Conservation (phyloP, 2,113 vertebrate genomes). For the Syngnathus floridae region DNA sequence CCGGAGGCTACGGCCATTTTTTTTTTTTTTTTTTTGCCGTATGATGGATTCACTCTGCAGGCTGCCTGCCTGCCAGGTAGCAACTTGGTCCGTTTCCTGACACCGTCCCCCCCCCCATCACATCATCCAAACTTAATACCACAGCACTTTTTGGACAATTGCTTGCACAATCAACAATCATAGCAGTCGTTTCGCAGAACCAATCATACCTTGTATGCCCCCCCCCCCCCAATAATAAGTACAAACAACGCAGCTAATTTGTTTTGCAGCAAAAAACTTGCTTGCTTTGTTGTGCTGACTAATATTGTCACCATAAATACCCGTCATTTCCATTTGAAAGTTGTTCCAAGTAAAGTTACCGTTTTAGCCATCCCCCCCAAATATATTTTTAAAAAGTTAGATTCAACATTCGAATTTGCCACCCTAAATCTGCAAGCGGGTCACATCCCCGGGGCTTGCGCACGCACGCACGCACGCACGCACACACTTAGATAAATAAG, state of each 20-base stretch:
- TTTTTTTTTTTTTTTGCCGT: slow-evolving; percentile 1
- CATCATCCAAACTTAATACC: not conserved
- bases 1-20: slow-evolving; percentile 58
- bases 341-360: too few relatives aligned
- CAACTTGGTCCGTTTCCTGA: slow-evolving; percentile 43
- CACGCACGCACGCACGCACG: slow-evolving; percentile 24
- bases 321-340: too few relatives aligned
- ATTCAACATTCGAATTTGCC: too few relatives aligned
- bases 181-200: too few relatives aligned
- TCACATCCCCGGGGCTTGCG: slow-evolving; percentile 36
- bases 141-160: not conserved
- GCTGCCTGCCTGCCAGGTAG: slow-evolving; percentile 46
- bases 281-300: too few relatives aligned
- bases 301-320: too few relatives aligned
- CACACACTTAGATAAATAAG: slow-evolving; percentile 48
- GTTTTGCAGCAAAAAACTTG: too few relatives aligned
- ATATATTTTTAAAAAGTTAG: too few relatives aligned
- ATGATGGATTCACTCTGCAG: slow-evolving; percentile 65
- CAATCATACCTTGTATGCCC: too few relatives aligned
- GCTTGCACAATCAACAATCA: not conserved
- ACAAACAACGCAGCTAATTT: too few relatives aligned
- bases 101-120: slow-evolving; percentile 14
- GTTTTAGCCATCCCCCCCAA: too few relatives aligned
- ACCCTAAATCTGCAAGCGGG: slow-evolving; percentile 43
- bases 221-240: too few relatives aligned